phyloP scores from a whole-genome alignment of 2,797 vertebrate species.

The Odontamblyopus rebecca region DNA sequence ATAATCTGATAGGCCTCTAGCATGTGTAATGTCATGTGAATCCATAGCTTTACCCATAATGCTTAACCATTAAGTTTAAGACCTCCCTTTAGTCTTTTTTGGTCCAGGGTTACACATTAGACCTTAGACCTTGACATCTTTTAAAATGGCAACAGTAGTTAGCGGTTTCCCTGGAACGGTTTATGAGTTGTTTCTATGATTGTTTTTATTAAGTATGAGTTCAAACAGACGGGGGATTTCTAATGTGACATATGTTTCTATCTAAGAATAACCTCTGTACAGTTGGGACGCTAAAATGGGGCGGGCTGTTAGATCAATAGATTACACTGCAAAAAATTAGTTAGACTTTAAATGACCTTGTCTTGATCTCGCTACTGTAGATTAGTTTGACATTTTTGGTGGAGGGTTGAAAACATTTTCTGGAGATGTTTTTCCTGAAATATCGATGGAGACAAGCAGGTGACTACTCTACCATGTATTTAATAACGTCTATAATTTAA shows the following conservation, averaged over 20 bases:
- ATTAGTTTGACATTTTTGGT: too few relatives aligned
- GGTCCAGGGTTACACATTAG: constrained; percentile 1
- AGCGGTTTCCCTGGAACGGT: constrained; percentile 9
- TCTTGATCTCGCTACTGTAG: too few relatives aligned
- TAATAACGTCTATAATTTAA: too few relatives aligned
- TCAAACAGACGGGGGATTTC: constrained; percentile 16
- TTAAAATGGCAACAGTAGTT: constrained; percentile 9
- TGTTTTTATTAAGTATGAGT: constrained; percentile 42
- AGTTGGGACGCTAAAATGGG: constrained; percentile 47
- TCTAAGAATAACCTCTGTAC: constrained; percentile 57
- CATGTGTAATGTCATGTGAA: background rate
- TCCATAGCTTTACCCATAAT: background rate
- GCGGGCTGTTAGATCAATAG: constrained; percentile 56
- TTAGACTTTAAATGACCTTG: too few relatives aligned
- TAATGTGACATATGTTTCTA: constrained; percentile 29
- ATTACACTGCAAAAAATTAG: background rate
- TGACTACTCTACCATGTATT: too few relatives aligned
- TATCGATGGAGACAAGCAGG: too few relatives aligned
- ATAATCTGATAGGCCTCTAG: background rate
- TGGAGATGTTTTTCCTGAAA: too few relatives aligned
- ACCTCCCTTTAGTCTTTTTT: constrained; percentile 6
- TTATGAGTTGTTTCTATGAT: constrained; percentile 44
- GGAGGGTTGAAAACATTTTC: too few relatives aligned
- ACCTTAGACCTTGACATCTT: constrained; percentile 26
- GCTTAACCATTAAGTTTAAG: constrained; percentile 3